Base-by-base conservation (phyloP, 2,113 vertebrate species). In the Pomatostomus ruficeps region DNA sequence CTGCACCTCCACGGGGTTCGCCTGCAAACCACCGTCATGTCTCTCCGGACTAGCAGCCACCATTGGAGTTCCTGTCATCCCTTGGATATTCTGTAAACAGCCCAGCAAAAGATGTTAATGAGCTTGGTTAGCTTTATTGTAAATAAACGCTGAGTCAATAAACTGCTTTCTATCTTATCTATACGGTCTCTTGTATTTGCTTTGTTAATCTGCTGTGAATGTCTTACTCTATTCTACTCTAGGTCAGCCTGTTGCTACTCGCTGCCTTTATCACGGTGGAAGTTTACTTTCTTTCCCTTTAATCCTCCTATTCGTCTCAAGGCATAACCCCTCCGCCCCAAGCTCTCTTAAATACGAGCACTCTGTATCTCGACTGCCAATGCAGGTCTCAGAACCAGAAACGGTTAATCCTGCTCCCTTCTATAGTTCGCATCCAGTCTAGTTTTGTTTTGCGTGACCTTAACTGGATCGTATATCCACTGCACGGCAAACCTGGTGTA, bases 31-130 rank as follows among this genome's bases (percentile, higher is more conserved):
- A 46, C 99, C 99, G n/a, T 99, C 99, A 16, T 99, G 99, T 93
- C 99, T 98, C 98, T 99, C 99, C 17, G 99, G 99, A 97, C 99
- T 99, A 83, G 99, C 98, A 58, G 99, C 99, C 97, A 99, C 99
- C 99, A 99, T 99, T 46, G 99, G 99, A 92, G 99, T 99, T 92
- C 99, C 99, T 75, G 99, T 99, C 99, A 99, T 99, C 75, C 99
- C 99, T 88, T 99, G 99, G 97, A 99, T 99, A 97, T 99, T 99
- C 99, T 99, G 98, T 73, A 97, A 97, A 98, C 80, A 97, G 89
- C 67, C 78, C 95, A 81, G 95, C 63, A 72, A 89, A 97, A 91
- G 74, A 96, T 88, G 96, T 97, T 97, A 98, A 97, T 97, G 94
- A 97, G 95, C 95, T 95, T 88, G 91, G 95, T 96, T 96, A 95